These are phyloP conservation scores for Galaxea fascicularis DNA, from an alignment of 92 coral and sea anemone species.

Conservation along the genomic window DNA sequence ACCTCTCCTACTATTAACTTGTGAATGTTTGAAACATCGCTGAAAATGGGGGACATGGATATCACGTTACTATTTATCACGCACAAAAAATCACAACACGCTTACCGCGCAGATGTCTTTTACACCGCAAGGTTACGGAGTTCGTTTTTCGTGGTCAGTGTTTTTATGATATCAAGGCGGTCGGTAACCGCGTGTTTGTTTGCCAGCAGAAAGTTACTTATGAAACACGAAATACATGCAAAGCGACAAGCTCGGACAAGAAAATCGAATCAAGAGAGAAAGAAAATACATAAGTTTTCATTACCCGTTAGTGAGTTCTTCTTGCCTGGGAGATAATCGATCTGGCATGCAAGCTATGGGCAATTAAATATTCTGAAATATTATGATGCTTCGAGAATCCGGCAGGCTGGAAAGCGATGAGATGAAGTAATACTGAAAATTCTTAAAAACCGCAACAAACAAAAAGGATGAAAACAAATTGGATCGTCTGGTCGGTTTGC, in stretches of 20 bases:
- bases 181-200: neutral
- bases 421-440: too few species aligned
- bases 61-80: neutral
- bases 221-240: neutral
- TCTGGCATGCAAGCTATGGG: neutral
- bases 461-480: neutral
- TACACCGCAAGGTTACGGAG: neutral
- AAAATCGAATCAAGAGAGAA: neutral
- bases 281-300: too few species aligned
- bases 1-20: too few species aligned
- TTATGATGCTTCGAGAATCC: neutral
- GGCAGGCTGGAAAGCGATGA: neutral
- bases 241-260: neutral
- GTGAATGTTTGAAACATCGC: too few species aligned
- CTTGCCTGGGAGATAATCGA: neutral
- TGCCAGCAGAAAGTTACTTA: neutral
- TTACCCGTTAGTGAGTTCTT: too few species aligned
- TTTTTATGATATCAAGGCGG: neutral
- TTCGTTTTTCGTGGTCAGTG: neutral
- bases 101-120: neutral
- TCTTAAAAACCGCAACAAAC: neutral
- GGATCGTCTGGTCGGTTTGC: neutral
- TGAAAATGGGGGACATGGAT: too few species aligned
- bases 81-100: neutral
- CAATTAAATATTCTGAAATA: neutral